These are phyloP conservation scores for Drosophila kanapiae DNA, from an alignment of 1,140 invertebrate genomes.

Conservation along the genomic window DNA sequence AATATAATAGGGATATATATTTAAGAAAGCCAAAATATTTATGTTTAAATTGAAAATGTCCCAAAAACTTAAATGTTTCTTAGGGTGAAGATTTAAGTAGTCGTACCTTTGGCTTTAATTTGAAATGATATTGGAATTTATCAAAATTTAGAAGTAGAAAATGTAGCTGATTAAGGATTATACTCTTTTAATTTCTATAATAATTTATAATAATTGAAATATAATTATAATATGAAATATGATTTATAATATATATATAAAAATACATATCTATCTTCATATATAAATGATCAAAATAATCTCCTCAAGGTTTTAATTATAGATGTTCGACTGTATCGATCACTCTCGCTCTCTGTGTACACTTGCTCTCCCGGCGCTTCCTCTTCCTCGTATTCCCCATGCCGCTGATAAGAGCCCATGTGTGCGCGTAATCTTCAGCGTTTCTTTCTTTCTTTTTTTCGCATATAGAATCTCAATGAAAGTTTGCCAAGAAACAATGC, in stretches of 20 bases:
- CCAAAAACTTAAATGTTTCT: too few species aligned
- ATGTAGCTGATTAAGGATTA: too few species aligned
- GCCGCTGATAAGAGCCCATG: slow-evolving; percentile 54
- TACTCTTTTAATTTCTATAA: too few species aligned
- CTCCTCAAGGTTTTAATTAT: background rate
- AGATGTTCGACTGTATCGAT: slow-evolving; percentile 31
- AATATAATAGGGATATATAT: too few species aligned
- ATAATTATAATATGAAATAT: background rate
- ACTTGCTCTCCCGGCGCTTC: slow-evolving; percentile 25
- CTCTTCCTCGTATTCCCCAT: slow-evolving; percentile 18
- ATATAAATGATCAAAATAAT: too few species aligned
- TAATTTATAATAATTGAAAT: background rate
- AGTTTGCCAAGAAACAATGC: slow-evolving; percentile 75
- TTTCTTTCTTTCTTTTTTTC: slow-evolving; percentile 34
- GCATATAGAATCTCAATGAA: slow-evolving; percentile 79
- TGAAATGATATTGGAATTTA: too few species aligned
- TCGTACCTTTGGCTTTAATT: too few species aligned
- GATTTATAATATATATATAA: background rate
- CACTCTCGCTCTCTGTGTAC: slow-evolving; percentile 55
- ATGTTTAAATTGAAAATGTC: too few species aligned
- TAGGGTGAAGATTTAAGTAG: too few species aligned
- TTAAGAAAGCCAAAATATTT: too few species aligned
- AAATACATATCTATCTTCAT: background rate
- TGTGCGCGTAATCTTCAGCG: slow-evolving; percentile 33
- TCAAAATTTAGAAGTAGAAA: too few species aligned